Base-by-base conservation (phyloP, 2,888 invertebrate species). In the Scotopteryx bipunctaria region DNA sequence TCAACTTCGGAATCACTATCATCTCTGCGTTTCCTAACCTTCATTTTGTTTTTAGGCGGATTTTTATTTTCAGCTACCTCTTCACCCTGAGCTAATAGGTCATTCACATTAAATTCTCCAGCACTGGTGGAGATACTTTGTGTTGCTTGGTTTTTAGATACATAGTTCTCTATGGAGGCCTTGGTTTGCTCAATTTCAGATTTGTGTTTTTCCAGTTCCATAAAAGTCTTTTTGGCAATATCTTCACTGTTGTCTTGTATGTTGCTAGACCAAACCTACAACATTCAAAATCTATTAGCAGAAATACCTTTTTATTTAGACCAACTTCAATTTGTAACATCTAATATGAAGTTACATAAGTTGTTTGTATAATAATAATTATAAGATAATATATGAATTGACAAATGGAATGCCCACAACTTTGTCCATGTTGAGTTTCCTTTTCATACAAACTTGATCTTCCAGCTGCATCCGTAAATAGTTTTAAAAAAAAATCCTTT, bases 21-120 rank as follows among this genome's bases (percentile, higher is more conserved):
- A 61, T 76, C 64, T 63, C 69, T 76, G 0, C 35, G 55, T 47
- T 67, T 82, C 67, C 74, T 76, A n/a, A 55, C 56, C 51, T 75
- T 80, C 1, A 48, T 49, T 66, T 76, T 76, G 40, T 79, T 81
- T 43, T 68, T 71, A 11, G 50, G 36, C 47, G 64, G 61, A 56
- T 61, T 71, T 16, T 63, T 41, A 33, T 61, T 53, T 37, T 74
- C 69, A 16, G 66, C 66, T 42, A 81, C 76, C 40, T 90, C 83
- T 83, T 95, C 95, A 50, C 94, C 94, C 66, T 92, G 84, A 53
- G 94, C 93, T 56, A 95, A 81, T 48, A 95, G 76, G 68, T 93
- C 91, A 41, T 91, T 91, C 11, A 95, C 92, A 85, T 94, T 91
- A 52, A 87, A 74, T 52, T 83, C 76, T 42, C 25, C 36, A 11